Evolutionary conservation across 2,113 vertebrate species (phyloP), one percentile per base, ranked within the genome.

Genomic region (Scopus umbretta): DNA sequence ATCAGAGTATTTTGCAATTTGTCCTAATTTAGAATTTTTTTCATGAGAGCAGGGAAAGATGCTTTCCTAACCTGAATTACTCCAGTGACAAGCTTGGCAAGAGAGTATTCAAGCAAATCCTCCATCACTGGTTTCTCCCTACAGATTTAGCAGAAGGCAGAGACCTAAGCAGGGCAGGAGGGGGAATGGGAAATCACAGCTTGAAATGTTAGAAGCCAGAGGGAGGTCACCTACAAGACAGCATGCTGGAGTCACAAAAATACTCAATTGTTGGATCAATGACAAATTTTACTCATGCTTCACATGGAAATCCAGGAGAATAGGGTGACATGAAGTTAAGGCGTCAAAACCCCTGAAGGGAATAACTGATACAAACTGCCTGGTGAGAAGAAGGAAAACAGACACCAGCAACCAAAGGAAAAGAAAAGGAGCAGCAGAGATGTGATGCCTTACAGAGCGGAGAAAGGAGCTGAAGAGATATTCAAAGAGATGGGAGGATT

Each of bases 31-130:
- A 56, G 25, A 67, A 50, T 61, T 89, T 19, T 87, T 87, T 43
- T 81, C 29, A 67, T 7, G 26, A 67, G 26, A 90, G 65, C 36
- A 81, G n/a, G 25, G 50, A 79, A 78, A 88, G 65, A 85, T 55
- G 68, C 22, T 80, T 92, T 75, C 43, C 73, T 92, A 96, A 58
- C 45, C 42, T 74, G 61, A 81, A 85, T n/a, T 75, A 93, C 9
- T 85, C 34, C 65, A 91, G 78, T 71, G 76, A 86, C 43, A 74
- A 75, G n/a, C 52, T 58, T 16, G 68, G 80, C 72, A 93, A 70
- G 16, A 84, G 32, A 9, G 29, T 63, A 52, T 38, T 81, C 70
- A 80, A 79, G 20, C 22, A 87, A 81, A 23, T 79, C 61, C 88
- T 79, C 52, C 18, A 26, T 45, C 65, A 58, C 65, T 72, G 23